A percentile compares a stretch with the other conserved stretches of the same genome.
phyloP scores from a whole-genome alignment of 2,113 vertebrate species.

The Protobothrops mucrosquamatus region DNA sequence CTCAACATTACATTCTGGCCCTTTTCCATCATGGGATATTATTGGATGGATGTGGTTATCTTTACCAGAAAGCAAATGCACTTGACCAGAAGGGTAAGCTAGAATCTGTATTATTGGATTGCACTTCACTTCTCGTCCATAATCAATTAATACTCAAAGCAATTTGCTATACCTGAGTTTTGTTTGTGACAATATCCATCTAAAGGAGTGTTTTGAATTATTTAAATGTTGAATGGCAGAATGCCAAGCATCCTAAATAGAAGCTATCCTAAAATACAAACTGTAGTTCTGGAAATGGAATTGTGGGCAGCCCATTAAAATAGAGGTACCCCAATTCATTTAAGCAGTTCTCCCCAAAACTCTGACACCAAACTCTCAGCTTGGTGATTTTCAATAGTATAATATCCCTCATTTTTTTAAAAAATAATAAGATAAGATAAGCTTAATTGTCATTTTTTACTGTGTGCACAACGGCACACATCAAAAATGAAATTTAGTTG shows the following conservation, averaged over 20 bases:
- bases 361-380: neutral
- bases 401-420: neutral
- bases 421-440: too few relatives aligned
- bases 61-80: conserved; percentile 34
- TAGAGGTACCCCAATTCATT: neutral
- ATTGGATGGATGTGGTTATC: conserved; percentile 16
- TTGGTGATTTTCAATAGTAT: neutral
- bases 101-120: neutral
- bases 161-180: conserved; percentile 31
- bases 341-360: neutral
- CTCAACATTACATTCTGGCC: neutral
- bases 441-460: too few relatives aligned
- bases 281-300: neutral
- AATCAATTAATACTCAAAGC: conserved; percentile 26
- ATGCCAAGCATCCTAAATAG: conserved; percentile 10
- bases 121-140: conserved; percentile 20
- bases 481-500: too few relatives aligned
- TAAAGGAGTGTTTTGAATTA: conserved; percentile 33
- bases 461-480: too few relatives aligned
- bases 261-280: conserved; percentile 23
- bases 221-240: conserved; percentile 35
- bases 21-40: conserved; percentile 19
- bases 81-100: conserved; percentile 1
- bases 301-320: neutral
- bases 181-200: neutral